Percentiles rank a stretch among this genome's conserved stretches.
phyloP scores from a whole-genome alignment of 2,888 invertebrate species.

The Cerceris ruficornis region DNA sequence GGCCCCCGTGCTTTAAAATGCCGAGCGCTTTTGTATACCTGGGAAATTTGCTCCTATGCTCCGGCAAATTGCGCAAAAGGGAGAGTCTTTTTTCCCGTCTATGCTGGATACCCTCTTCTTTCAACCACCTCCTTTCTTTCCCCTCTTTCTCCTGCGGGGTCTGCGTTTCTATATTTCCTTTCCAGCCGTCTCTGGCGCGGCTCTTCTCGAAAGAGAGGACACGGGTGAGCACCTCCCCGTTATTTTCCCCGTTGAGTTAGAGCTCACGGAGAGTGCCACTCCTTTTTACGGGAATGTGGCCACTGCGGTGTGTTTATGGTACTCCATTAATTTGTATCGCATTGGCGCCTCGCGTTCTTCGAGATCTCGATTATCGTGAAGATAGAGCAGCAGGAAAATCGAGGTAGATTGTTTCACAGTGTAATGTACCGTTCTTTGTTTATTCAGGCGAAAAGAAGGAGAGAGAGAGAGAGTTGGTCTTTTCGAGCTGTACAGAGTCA shows the following conservation, averaged over 20 bases:
- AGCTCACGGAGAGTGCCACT: constrained; percentile 48
- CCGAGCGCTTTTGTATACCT: constrained; percentile 55
- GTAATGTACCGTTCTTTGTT: no score
- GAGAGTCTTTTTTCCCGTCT: constrained; percentile 39
- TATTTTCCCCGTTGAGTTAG: constrained; percentile 67
- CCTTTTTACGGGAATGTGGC: constrained; percentile 30
- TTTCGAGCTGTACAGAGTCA: no score
- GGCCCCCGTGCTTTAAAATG: constrained; percentile 49
- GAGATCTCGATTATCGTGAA: constrained; percentile 29
- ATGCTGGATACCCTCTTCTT: not conserved
- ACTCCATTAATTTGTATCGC: constrained; percentile 42
- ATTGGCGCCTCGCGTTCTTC: constrained; percentile 37
- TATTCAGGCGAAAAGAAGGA: no score
- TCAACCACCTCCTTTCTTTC: not conserved
- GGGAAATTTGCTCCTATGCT: constrained; percentile 52
- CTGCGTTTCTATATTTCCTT: constrained; percentile 6
- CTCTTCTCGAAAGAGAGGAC: constrained; percentile 36
- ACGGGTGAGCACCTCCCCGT: constrained; percentile 51
- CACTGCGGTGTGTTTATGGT: constrained; percentile 30
- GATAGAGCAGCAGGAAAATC: no score
- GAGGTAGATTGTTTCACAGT: no score
- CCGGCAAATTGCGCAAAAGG: constrained; percentile 56
- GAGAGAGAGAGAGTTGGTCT: no score
- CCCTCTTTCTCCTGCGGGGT: constrained; percentile 3
- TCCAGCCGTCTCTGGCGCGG: not conserved